A percentile compares a stretch with the other conserved stretches of the same genome.
Conservation (phyloP, 2,113 vertebrate species). For the Eulacestoma nigropectus region DNA sequence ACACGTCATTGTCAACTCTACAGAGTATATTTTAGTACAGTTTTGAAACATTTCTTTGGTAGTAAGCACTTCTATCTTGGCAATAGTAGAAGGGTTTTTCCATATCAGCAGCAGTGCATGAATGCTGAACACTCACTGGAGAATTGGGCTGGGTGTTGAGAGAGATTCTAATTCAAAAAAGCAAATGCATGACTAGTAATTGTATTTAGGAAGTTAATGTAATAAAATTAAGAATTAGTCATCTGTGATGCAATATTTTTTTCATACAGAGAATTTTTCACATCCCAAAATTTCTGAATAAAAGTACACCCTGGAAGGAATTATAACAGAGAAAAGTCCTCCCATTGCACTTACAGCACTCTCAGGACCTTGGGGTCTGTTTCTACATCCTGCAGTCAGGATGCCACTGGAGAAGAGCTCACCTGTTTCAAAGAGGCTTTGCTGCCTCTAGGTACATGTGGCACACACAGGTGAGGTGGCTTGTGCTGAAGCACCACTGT, state of each 20-base stretch:
- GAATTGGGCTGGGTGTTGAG: neutral
- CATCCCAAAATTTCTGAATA: neutral
- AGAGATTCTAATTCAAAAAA: neutral
- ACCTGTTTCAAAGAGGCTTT: neutral
- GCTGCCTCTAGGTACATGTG: neutral
- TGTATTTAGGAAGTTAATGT: neutral
- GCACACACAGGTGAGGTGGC: neutral
- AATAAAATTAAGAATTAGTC: neutral
- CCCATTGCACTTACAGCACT: neutral
- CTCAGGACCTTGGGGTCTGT: neutral
- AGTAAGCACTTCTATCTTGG: slow-evolving; percentile 19
- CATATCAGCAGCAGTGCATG: slow-evolving; percentile 3
- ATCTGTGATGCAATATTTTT: neutral
- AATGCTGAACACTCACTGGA: slow-evolving; percentile 6
- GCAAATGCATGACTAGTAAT: neutral
- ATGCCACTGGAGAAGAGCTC: neutral
- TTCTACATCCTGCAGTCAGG: neutral
- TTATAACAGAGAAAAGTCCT: neutral
- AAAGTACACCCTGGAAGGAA: neutral
- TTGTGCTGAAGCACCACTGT: neutral
- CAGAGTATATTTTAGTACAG: neutral
- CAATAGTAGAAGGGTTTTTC: slow-evolving; percentile 13
- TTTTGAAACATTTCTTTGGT: slow-evolving; percentile 23
- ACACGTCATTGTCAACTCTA: neutral
- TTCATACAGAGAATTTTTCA: neutral